Conservation (phyloP, 2,113 vertebrate species). For the Aspidoscelis tigris region DNA sequence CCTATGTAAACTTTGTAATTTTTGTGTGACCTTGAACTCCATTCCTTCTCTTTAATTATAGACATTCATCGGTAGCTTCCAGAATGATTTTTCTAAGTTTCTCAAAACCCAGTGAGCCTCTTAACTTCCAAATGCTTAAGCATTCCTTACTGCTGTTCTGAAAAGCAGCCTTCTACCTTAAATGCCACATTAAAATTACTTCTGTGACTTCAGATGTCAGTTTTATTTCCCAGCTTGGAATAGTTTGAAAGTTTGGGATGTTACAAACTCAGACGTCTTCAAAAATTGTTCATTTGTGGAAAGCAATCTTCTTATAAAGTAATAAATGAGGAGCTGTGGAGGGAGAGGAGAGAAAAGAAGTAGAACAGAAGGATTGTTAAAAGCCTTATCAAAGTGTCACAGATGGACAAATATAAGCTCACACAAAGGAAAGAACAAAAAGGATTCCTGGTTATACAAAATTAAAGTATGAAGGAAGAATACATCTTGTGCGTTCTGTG, state of each 20-base stretch:
- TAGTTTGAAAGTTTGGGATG: conserved; percentile 1
- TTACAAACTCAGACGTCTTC: not conserved
- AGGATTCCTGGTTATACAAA: not conserved
- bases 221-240: conserved; percentile 38
- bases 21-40: conserved; percentile 10
- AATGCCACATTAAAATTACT: not conserved
- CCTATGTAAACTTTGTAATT: not conserved
- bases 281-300: not conserved
- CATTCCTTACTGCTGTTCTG: not conserved
- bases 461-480: not conserved
- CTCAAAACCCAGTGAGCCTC: not conserved
- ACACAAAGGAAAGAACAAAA: not conserved
- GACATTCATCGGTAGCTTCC: not conserved
- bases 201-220: conserved; percentile 8
- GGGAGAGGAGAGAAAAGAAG: conserved; percentile 21
- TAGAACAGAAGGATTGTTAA: conserved; percentile 16
- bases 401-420: conserved; percentile 44
- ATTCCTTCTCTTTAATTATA: conserved; percentile 1
- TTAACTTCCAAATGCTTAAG: not conserved
- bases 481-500: fast-evolving
- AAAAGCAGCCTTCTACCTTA: not conserved
- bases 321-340: not conserved
- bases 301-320: not conserved
- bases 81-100: not conserved
- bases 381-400: conserved; percentile 11